Evolutionary conservation across 2,888 invertebrate species (phyloP), one percentile per base, ranked within the genome.

Genomic region (Lymantria dispar): DNA sequence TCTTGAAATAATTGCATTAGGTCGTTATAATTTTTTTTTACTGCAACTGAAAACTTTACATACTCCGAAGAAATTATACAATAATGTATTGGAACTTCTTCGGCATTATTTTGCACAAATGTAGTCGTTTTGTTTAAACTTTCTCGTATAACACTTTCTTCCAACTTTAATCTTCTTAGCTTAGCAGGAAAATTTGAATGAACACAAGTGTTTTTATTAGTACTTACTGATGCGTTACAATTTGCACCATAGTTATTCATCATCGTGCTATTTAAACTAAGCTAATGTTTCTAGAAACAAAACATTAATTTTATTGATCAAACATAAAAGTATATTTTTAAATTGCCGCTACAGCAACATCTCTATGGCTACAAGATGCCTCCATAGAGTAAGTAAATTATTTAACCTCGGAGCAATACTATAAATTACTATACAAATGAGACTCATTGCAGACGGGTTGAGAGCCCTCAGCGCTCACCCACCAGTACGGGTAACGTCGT

Each of bases 161-260:
- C 86, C 58, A 90, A 85, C 77, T 83, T 85, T 37, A 90, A 62
- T 56, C 87, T 70, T 60, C 82, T 76, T 45, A 87, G 47, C 68
- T 79, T 83, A 9, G 83, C 80, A 12, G 59, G 38, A 8, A 76
- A 50, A 59, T 58, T 70, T 37, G 55, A 48, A 44, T 50, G 15
- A 45, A 30, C 56, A 31, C 12, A 29, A 13, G 29, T 48, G 11
- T 43, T 48, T 9, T 54, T 52, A n/a, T 56, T 58, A 33, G 33
- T 22, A 22, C 22, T 5, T 5, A 22, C 5, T 3, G 22, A 22
- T 22, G 22, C 22, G 22, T 22, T 22, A 22, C 22, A 22, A 5
- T 22, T 22, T 3, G 2, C 22, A 22, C 22, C 5, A 22, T 22
- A 22, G 22, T 22, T 22, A 22, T 22, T 22, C 3, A 22, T 3